Percentiles rank a stretch among this genome's conserved stretches.
phyloP scores from a whole-genome alignment of 1,140 invertebrate genomes.

The Cotesia chilonis region DNA sequence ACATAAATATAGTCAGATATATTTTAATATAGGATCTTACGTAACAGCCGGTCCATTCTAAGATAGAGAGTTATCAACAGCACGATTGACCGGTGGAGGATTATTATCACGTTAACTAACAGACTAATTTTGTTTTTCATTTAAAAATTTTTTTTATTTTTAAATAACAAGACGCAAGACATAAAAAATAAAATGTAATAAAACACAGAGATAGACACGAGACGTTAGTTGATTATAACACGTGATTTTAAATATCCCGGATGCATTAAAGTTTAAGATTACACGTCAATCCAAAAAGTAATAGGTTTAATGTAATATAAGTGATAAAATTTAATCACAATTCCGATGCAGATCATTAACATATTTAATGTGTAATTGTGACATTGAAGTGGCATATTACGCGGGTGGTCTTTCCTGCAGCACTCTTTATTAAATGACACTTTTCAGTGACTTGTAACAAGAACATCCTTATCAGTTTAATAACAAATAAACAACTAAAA shows the following conservation, averaged over 20 bases:
- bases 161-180: too few relatives aligned
- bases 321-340: too few relatives aligned
- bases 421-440: not conserved
- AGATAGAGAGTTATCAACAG: not conserved
- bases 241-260: slow-evolving; percentile 4
- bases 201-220: too few relatives aligned
- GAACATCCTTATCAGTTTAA: not conserved
- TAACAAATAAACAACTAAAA: not conserved
- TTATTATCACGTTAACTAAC: slow-evolving; percentile 21
- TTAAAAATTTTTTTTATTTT: not conserved
- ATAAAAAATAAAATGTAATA: too few relatives aligned
- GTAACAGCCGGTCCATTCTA: slow-evolving; percentile 20
- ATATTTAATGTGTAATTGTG: not conserved
- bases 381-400: slow-evolving; percentile 6
- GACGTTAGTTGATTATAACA: too few relatives aligned
- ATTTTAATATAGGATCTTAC: not conserved
- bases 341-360: not conserved
- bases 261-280: slow-evolving; percentile 6
- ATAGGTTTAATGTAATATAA: too few relatives aligned
- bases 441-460: not conserved
- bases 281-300: not conserved
- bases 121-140: slow-evolving; percentile 17
- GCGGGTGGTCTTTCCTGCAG: slow-evolving; percentile 17
- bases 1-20: too few relatives aligned
- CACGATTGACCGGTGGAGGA: slow-evolving; percentile 17